phyloP scores from a whole-genome alignment of 2,888 invertebrate genomes.

The Lamellibrachia satsuma region DNA sequence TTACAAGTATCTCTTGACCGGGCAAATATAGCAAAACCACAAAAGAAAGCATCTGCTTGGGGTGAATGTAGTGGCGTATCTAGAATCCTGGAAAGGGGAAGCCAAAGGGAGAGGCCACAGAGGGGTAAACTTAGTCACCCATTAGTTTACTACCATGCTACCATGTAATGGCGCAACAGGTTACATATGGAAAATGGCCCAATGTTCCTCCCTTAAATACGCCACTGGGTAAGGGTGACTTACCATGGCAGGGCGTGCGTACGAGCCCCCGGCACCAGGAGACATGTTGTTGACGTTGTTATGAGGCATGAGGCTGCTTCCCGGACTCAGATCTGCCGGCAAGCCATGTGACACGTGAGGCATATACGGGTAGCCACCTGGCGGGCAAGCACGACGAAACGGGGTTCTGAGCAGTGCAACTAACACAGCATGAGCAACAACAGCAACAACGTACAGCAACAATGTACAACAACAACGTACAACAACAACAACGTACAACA shows the following conservation, averaged over 20 bases:
- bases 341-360: constrained; percentile 33
- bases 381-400: constrained; percentile 10
- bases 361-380: constrained; percentile 22
- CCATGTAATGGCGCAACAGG: no score
- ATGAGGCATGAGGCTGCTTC: constrained; percentile 67
- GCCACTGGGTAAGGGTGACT: constrained; percentile 24
- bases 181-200: no score
- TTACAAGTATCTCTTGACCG: no score
- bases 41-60: no score
- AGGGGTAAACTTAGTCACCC: no score
- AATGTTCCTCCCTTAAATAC: no score
- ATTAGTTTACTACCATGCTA: no score
- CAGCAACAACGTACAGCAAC: neutral
- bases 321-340: constrained; percentile 64
- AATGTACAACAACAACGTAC: neutral
- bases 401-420: constrained; percentile 11
- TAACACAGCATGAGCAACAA: constrained; percentile 12
- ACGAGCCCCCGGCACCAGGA: constrained; percentile 46
- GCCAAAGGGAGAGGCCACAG: no score
- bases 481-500: neutral
- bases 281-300: constrained; percentile 61
- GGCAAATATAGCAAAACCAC: no score
- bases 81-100: no score
- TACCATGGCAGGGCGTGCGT: constrained; percentile 45
- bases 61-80: no score